phyloP scores from a whole-genome alignment of 1,140 invertebrate genomes.

The Cyclargus thomasi region DNA sequence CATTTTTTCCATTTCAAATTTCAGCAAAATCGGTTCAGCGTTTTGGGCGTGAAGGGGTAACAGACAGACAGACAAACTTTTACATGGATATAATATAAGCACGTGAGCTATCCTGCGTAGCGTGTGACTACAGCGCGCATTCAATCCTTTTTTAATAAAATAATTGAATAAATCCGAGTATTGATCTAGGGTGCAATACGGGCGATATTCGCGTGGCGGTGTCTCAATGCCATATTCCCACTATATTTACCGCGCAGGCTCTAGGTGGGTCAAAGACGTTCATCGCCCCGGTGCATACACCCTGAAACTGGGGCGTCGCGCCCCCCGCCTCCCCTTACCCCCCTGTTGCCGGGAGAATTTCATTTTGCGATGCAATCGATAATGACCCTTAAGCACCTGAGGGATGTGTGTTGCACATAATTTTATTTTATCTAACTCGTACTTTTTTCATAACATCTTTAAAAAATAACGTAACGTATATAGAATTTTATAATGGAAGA shows the following conservation, averaged over 20 bases:
- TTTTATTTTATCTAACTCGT: too few relatives aligned
- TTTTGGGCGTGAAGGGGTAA: too few relatives aligned
- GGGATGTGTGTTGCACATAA: too few relatives aligned
- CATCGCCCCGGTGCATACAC: slow-evolving; percentile 60
- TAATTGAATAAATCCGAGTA: slow-evolving; percentile 3
- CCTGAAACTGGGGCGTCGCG: slow-evolving; percentile 55
- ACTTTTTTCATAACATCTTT: too few relatives aligned
- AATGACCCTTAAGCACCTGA: neutral
- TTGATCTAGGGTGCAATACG: slow-evolving; percentile 2
- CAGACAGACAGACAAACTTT: too few relatives aligned
- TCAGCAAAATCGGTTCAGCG: too few relatives aligned
- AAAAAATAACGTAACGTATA: too few relatives aligned
- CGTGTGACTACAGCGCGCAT: neutral
- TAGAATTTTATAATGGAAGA: too few relatives aligned
- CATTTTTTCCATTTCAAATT: too few relatives aligned
- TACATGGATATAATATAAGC: neutral
- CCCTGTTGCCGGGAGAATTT: slow-evolving; percentile 26
- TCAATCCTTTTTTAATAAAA: neutral
- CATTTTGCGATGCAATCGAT: slow-evolving; percentile 8
- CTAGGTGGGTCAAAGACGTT: slow-evolving; percentile 71
- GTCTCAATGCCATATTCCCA: slow-evolving; percentile 53
- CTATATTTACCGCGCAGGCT: slow-evolving; percentile 61
- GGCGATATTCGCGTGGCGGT: slow-evolving; percentile 13
- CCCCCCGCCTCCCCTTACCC: slow-evolving; percentile 24
- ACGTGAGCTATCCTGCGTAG: neutral